phyloP scores from a whole-genome alignment of 2,888 invertebrate species.

The Macrosiphum euphorbiae region DNA sequence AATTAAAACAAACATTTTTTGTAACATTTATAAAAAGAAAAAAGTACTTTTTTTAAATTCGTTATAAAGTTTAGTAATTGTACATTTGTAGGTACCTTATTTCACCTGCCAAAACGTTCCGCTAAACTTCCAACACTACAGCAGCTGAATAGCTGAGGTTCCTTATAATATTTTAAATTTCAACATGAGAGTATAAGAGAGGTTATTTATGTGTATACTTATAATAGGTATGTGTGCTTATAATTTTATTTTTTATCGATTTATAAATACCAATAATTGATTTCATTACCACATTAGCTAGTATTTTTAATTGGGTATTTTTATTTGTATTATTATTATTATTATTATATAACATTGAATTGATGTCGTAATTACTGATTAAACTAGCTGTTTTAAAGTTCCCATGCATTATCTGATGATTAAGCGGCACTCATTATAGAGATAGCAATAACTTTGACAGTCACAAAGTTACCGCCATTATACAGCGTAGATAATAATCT shows the following conservation, averaged over 20 bases:
- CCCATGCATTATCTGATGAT: constrained; percentile 28
- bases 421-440: constrained; percentile 18
- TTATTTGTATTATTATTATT: neutral
- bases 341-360: neutral
- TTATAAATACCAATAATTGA: neutral
- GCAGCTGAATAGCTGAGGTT: no score
- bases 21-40: neutral
- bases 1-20: neutral
- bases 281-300: neutral
- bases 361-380: constrained; percentile 23
- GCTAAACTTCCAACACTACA: neutral
- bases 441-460: constrained; percentile 34
- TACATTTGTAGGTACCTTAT: neutral
- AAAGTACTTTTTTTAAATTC: neutral
- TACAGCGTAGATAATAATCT: constrained; percentile 34
- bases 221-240: neutral
- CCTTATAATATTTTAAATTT: neutral
- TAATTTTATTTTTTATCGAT: neutral
- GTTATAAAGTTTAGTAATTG: neutral
- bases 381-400: neutral
- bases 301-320: neutral
- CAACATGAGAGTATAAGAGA: neutral
- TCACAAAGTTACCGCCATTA: constrained; percentile 36
- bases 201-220: neutral
- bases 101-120: neutral